Evolutionary conservation across 2,888 invertebrate genomes (phyloP).

Genomic region (Coelogynopora nodosa): DNA sequence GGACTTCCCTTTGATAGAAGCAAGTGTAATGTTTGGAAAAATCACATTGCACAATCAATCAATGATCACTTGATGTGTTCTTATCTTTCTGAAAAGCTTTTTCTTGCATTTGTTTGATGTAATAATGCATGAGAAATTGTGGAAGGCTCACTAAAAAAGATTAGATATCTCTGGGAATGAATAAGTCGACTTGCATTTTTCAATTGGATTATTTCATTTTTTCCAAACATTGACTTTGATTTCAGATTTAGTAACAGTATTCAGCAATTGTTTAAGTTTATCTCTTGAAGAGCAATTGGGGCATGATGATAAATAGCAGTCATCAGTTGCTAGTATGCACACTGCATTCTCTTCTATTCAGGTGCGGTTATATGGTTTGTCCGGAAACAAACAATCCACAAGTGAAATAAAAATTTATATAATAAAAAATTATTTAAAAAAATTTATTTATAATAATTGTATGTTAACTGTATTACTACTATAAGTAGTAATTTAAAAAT

Average conservation of each 20-base stretch:
- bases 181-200: neutral
- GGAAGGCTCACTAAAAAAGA: neutral
- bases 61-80: neutral
- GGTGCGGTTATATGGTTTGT: no score
- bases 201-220: neutral
- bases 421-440: no score
- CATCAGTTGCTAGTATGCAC: no score
- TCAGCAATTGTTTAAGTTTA: neutral
- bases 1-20: constrained; percentile 38
- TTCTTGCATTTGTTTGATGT: neutral
- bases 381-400: no score
- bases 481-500: no score
- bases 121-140: neutral
- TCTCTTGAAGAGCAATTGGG: neutral
- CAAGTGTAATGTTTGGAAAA: constrained; percentile 35
- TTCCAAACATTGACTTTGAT: neutral
- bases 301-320: no score
- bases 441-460: no score
- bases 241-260: neutral
- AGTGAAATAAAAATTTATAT: no score
- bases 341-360: no score
- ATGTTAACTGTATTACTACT: no score
- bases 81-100: constrained; percentile 7
- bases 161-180: neutral
- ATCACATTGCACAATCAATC: constrained; percentile 31